A percentile compares a stretch with the other conserved stretches of the same genome.
Evolutionary conservation across 2,888 invertebrate species (phyloP).

Genomic region (Drosophila meridiana): DNA sequence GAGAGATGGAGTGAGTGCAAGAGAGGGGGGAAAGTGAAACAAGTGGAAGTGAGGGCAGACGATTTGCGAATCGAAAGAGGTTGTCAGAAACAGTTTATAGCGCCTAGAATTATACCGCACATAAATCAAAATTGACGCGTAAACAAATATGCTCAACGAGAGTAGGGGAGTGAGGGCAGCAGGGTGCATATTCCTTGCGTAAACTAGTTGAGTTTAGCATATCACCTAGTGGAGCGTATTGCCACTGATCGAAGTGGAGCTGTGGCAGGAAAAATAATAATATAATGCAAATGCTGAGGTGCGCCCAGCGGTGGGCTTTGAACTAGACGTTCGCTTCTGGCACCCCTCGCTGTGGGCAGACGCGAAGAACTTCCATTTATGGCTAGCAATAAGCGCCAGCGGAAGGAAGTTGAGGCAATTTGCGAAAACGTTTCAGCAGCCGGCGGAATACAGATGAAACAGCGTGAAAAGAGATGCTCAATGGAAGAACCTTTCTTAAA

Average conservation of each 20-base stretch:
- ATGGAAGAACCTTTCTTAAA: not conserved
- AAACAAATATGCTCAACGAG: slow-evolving; percentile 58
- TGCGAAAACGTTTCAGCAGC: slow-evolving; percentile 40
- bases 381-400: slow-evolving; percentile 39
- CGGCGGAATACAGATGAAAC: slow-evolving; percentile 4
- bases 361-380: slow-evolving; percentile 49
- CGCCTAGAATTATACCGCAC: slow-evolving; percentile 76
- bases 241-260: slow-evolving; percentile 55
- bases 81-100: slow-evolving; percentile 77
- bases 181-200: slow-evolving; percentile 31
- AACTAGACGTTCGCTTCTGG: slow-evolving; percentile 42
- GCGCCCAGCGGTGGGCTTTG: slow-evolving; percentile 13
- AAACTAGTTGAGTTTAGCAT: slow-evolving; percentile 61
- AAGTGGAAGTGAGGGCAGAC: not conserved
- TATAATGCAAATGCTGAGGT: not conserved
- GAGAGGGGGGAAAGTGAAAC: not conserved
- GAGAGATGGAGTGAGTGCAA: not conserved
- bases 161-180: not conserved
- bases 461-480: not conserved
- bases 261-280: not conserved
- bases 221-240: slow-evolving; percentile 40
- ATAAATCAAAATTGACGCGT: slow-evolving; percentile 78
- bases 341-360: slow-evolving; percentile 28
- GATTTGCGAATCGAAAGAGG: slow-evolving; percentile 35
- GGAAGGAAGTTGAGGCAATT: slow-evolving; percentile 53